Evolutionary conservation across 2,797 vertebrate genomes (phyloP).

Genomic region (Propithecus perrieri): DNA sequence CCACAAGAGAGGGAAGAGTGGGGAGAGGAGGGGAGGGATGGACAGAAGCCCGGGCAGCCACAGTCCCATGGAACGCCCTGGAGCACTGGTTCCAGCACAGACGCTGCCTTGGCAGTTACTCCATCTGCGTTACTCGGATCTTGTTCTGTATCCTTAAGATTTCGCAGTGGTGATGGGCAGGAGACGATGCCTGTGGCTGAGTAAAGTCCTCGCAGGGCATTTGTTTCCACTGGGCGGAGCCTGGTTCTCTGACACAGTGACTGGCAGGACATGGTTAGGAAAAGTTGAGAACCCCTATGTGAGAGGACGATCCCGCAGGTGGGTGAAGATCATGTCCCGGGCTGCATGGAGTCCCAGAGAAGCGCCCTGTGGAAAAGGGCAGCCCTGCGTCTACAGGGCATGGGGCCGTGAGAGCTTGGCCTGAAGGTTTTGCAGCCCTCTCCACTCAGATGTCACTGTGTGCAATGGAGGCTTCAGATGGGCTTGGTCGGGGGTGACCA

Average conservation of each 20-base stretch:
- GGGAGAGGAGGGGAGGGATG: background rate
- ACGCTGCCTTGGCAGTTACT: background rate
- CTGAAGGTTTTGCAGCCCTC: background rate
- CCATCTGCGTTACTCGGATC: background rate
- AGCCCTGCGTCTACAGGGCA: fast-evolving
- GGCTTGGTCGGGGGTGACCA: background rate
- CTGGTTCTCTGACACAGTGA: background rate
- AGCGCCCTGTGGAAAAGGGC: background rate
- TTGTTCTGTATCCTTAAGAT: background rate
- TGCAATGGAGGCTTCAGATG: background rate
- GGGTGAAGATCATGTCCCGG: background rate
- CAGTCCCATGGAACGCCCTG: fast-evolving
- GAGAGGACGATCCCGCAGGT: fast-evolving
- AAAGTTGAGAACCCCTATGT: background rate
- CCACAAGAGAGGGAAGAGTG: background rate
- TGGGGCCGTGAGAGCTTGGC: background rate
- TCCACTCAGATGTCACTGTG: background rate
- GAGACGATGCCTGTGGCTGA: background rate
- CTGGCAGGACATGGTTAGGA: background rate
- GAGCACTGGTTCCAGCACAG: background rate
- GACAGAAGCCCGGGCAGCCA: background rate
- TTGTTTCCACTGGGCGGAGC: background rate
- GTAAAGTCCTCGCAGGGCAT: background rate
- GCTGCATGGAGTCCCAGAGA: background rate
- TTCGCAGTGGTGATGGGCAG: background rate